Evolutionary conservation across 2,113 vertebrate genomes (phyloP).

Genomic region (Dasyprocta punctata): DNA sequence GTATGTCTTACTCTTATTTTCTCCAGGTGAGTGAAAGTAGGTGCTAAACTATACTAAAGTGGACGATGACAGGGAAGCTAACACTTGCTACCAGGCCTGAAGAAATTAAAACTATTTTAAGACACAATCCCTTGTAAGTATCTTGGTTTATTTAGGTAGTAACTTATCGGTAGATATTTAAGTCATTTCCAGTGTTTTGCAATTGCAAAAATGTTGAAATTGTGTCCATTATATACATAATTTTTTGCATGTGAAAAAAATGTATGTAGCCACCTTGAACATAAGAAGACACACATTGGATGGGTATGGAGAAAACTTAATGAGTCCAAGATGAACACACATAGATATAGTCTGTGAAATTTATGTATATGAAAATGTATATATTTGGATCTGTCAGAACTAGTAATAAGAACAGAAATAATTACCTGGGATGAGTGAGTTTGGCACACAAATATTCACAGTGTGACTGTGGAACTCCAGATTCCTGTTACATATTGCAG

Average conservation of each 20-base stretch:
- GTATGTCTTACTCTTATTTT: neutral
- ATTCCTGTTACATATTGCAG: neutral
- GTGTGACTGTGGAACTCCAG: neutral
- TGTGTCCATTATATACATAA: neutral
- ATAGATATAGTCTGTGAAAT: neutral
- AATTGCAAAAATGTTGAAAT: slow-evolving; percentile 35
- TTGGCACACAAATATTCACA: neutral
- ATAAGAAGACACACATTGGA: neutral
- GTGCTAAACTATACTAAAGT: neutral
- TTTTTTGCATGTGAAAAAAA: neutral
- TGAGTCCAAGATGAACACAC: neutral
- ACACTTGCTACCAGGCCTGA: neutral
- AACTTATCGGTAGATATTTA: neutral
- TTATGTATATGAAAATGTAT: neutral
- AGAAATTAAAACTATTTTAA: neutral
- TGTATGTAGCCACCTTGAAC: neutral
- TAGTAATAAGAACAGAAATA: neutral
- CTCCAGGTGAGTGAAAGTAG: neutral
- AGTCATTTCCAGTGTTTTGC: neutral
- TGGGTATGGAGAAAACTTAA: neutral
- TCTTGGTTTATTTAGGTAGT: neutral
- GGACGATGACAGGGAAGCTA: neutral
- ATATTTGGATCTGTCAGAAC: neutral
- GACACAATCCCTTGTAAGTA: neutral
- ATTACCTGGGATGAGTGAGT: neutral